phyloP scores from a whole-genome alignment of 2,113 vertebrate genomes.

The Mola mola region DNA sequence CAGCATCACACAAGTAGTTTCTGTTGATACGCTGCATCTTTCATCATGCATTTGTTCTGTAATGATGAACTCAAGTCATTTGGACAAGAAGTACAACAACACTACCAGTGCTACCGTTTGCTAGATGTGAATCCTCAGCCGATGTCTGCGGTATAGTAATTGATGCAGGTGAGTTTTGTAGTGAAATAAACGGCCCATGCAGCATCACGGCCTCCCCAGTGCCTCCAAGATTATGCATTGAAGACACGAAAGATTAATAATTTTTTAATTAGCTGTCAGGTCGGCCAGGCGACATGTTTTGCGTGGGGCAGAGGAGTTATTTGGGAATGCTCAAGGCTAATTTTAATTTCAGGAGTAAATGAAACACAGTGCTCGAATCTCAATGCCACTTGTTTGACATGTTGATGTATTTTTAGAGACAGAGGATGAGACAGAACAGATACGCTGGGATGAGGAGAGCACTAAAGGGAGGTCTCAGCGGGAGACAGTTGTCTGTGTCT shows the following conservation, averaged over 20 bases:
- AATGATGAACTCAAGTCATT: conserved; percentile 4
- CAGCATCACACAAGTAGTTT: not conserved
- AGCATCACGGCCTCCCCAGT: not conserved
- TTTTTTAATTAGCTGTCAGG: conserved; percentile 15
- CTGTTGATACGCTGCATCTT: not conserved
- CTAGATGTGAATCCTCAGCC: conserved; percentile 19
- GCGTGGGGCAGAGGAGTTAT: not conserved
- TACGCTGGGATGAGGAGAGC: not conserved
- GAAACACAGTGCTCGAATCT: conserved; percentile 8
- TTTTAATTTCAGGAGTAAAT: conserved; percentile 36
- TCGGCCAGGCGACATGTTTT: not conserved
- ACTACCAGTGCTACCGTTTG: not conserved
- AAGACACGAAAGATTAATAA: conserved; percentile 18
- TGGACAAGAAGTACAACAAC: not conserved
- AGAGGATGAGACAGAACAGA: not conserved
- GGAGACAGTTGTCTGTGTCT: conserved; percentile 1
- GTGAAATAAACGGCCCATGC: conserved; percentile 38
- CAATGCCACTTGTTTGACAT: not conserved
- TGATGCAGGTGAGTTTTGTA: conserved; percentile 12
- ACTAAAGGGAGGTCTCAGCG: conserved; percentile 6
- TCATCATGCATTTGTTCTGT: not conserved
- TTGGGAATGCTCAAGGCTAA: not conserved
- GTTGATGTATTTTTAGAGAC: not conserved
- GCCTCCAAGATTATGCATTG: conserved; percentile 18
- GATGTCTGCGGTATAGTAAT: conserved; percentile 34